Evolutionary conservation across 2,888 invertebrate species (phyloP).

Genomic region (Machimus rusticus): DNA sequence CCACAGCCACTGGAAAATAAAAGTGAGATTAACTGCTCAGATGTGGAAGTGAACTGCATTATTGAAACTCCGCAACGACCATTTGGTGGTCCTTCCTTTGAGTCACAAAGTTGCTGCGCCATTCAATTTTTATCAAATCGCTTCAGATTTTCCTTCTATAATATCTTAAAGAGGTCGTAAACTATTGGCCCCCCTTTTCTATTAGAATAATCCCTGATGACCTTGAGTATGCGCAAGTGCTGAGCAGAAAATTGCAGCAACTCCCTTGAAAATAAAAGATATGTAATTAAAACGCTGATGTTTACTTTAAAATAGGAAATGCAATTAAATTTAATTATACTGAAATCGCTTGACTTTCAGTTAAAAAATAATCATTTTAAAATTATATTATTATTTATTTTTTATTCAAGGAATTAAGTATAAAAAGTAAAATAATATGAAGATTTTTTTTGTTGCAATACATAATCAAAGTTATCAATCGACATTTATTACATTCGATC

Average conservation of each 20-base stretch:
- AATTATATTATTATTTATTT: too few relatives aligned
- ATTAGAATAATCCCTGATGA: background rate
- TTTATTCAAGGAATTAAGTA: too few relatives aligned
- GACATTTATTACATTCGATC: too few relatives aligned
- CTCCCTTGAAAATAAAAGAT: too few relatives aligned
- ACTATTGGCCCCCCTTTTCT: background rate
- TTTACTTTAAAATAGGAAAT: too few relatives aligned
- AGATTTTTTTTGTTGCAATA: too few relatives aligned
- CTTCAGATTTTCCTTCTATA: background rate
- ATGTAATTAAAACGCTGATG: too few relatives aligned
- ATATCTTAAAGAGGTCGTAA: background rate
- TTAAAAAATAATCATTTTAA: too few relatives aligned
- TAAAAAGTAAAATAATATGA: too few relatives aligned
- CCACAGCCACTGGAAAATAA: background rate
- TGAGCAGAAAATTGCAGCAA: background rate
- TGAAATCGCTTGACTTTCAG: too few relatives aligned
- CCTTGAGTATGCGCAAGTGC: background rate
- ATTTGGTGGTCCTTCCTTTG: background rate
- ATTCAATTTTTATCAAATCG: background rate
- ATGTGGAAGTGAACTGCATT: background rate
- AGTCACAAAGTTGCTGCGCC: background rate
- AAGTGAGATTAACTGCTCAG: background rate
- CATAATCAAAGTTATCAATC: too few relatives aligned
- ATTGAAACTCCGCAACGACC: background rate
- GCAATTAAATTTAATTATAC: too few relatives aligned